Conservation (phyloP, 53 echinoderm and acorn worm genomes). For the Crossaster papposus region DNA sequence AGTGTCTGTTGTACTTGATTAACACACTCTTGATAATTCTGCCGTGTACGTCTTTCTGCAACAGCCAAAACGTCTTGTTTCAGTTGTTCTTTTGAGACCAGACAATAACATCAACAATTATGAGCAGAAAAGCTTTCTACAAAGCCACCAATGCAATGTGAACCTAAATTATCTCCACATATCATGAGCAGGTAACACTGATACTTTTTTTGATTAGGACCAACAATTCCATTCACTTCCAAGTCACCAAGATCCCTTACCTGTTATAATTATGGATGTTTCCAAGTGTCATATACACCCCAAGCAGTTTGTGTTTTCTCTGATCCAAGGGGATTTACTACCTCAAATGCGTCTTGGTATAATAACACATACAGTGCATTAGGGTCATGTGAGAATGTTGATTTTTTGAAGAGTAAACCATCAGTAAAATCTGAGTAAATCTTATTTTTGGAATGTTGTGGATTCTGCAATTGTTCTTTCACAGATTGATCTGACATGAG, state of each 20-base stretch:
- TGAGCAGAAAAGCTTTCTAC: conserved; percentile 42
- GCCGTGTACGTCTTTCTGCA: neutral
- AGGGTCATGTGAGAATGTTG: neutral
- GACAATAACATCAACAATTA: conserved; percentile 47
- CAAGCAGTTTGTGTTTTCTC: conserved; percentile 56
- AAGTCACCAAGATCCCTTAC: conserved; percentile 40
- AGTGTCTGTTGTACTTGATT: neutral
- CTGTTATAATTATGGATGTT: conserved; percentile 35
- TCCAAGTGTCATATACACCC: conserved; percentile 41
- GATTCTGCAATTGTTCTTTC: conserved; percentile 28
- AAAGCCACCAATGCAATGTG: conserved; percentile 56
- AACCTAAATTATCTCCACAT: conserved; percentile 57
- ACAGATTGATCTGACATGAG: conserved; percentile 51
- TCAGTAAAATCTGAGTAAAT: conserved; percentile 47
- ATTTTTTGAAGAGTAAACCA: conserved; percentile 54
- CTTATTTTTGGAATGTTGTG: neutral
- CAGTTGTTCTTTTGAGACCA: neutral
- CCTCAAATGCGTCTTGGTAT: conserved; percentile 65
- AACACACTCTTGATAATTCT: conserved; percentile 7
- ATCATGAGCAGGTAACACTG: conserved; percentile 19
- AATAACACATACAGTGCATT: conserved; percentile 37
- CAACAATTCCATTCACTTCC: conserved; percentile 44
- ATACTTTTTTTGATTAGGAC: conserved; percentile 12
- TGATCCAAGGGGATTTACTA: conserved; percentile 60
- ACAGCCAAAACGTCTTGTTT: too few relatives aligned